A percentile compares a stretch with the other conserved stretches of the same genome.
Evolutionary conservation across 2,113 vertebrate species (phyloP).

Genomic region (Platichthys stellatus): DNA sequence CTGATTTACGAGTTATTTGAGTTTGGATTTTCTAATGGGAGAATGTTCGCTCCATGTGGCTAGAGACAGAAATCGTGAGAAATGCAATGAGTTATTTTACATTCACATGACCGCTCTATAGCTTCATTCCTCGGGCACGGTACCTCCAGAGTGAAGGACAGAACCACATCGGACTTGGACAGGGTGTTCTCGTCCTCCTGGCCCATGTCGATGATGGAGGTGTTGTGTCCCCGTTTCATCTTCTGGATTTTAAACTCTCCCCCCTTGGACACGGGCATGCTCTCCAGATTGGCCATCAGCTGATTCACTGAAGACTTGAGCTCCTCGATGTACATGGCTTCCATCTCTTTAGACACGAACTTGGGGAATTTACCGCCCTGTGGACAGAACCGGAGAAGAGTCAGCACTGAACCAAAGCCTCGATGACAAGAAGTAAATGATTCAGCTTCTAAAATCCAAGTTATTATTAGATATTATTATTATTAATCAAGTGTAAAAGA

Average conservation of each 20-base stretch:
- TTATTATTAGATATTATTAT: neutral
- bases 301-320: slow-evolving; percentile 97
- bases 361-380: slow-evolving; percentile 98
- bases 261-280: slow-evolving; percentile 98
- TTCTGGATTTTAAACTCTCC: slow-evolving; percentile 99
- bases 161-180: slow-evolving; percentile 97
- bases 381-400: slow-evolving; percentile 23
- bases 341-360: slow-evolving; percentile 99
- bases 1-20: slow-evolving; percentile 24
- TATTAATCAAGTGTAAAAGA: neutral
- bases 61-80: neutral
- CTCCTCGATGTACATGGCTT: slow-evolving; percentile 98
- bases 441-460: neutral
- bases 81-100: neutral
- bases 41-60: neutral
- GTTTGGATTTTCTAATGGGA: neutral
- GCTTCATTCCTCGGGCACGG: neutral
- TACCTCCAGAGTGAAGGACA: slow-evolving; percentile 98
- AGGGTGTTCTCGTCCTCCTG: slow-evolving; percentile 99
- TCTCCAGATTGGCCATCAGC: slow-evolving; percentile 98
- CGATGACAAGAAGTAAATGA: neutral
- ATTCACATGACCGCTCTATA: neutral
- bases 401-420: neutral
- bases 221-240: slow-evolving; percentile 96
- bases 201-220: slow-evolving; percentile 99